Conservation (phyloP, 2,113 vertebrate species). For the Phoxinus phoxinus region DNA sequence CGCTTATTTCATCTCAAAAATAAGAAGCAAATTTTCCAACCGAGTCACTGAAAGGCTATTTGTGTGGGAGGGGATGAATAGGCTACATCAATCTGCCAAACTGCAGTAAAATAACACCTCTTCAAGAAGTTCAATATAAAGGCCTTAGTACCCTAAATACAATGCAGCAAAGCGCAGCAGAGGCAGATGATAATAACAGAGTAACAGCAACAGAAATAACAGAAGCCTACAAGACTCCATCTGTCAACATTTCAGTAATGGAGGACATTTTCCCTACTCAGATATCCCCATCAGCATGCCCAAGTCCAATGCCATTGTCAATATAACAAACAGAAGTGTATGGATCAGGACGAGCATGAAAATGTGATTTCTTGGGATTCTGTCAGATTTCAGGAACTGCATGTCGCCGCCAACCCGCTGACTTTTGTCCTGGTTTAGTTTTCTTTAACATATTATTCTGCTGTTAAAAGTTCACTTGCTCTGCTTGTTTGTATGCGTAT, state of each 20-base stretch:
- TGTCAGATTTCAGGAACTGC: background rate
- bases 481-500: conserved; percentile 5
- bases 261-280: background rate
- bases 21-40: background rate
- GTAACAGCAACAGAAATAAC: conserved; percentile 7
- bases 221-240: conserved; percentile 4
- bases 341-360: background rate
- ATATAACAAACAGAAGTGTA: background rate
- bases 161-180: background rate
- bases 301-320: background rate
- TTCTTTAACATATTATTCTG: background rate
- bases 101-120: background rate
- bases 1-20: background rate
- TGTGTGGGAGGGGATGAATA: conserved; percentile 1
- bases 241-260: conserved; percentile 24
- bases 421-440: background rate
- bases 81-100: background rate
- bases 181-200: conserved; percentile 15
- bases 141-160: background rate
- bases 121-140: background rate
- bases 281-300: conserved; percentile 10
- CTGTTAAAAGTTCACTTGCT: background rate
- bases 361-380: background rate
- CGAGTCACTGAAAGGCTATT: background rate
- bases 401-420: background rate